Conservation (phyloP, 2,113 vertebrate genomes). For the Chaetodon auriga region DNA sequence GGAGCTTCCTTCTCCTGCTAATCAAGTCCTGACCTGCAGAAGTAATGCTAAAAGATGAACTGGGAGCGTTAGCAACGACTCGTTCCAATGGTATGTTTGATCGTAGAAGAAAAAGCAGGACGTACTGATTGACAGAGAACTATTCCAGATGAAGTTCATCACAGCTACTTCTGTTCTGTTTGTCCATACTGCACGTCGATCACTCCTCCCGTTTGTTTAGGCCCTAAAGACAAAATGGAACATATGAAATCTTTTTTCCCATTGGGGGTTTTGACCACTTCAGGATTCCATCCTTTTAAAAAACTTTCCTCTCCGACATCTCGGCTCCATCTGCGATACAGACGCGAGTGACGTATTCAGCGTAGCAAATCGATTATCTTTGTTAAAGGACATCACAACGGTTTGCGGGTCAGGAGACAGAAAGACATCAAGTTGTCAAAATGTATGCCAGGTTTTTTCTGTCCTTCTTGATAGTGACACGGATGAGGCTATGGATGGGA, state of each 20-base stretch:
- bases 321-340: conserved; percentile 64
- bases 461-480: neutral
- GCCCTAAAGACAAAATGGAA: conserved; percentile 19
- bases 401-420: conserved; percentile 33
- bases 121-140: neutral
- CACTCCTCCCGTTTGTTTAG: neutral
- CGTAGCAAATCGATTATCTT: conserved; percentile 58
- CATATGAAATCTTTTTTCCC: conserved; percentile 15
- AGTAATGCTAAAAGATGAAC: neutral
- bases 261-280: conserved; percentile 29
- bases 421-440: conserved; percentile 3
- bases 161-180: too few species aligned
- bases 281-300: conserved; percentile 16
- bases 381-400: conserved; percentile 38
- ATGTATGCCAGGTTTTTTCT: conserved; percentile 8
- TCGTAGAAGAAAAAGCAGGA: neutral
- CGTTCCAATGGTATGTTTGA: too few species aligned
- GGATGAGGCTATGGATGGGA: conserved; percentile 5
- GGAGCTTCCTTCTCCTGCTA: neutral
- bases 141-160: neutral
- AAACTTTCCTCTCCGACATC: conserved; percentile 51
- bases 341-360: conserved; percentile 47
- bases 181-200: neutral
- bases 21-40: neutral
- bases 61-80: too few species aligned